Evolutionary conservation across 2,113 vertebrate species (phyloP).

Genomic region (Neofelis nebulosa): DNA sequence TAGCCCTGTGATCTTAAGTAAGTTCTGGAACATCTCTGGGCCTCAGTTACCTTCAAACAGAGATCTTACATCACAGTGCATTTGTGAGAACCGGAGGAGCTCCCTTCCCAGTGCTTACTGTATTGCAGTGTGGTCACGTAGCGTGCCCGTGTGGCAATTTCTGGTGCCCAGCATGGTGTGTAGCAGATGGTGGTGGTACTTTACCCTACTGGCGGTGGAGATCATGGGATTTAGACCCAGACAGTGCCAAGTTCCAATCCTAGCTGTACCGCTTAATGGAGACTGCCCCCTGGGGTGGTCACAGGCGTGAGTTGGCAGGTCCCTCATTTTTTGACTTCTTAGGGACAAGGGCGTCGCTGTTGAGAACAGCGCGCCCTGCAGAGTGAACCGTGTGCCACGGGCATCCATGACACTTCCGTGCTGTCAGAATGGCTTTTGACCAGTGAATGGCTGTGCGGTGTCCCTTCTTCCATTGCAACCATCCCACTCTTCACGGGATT

Average conservation of each 20-base stretch:
- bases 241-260: not conserved
- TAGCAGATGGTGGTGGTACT: not conserved
- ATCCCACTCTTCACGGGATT: not conserved
- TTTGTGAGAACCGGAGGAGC: not conserved
- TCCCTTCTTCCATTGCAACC: not conserved
- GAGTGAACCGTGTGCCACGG: not conserved
- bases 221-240: not conserved
- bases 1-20: too few relatives aligned
- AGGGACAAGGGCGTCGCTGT: not conserved
- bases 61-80: not conserved
- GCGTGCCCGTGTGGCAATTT: not conserved
- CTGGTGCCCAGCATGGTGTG: not conserved
- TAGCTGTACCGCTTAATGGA: not conserved
- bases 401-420: not conserved
- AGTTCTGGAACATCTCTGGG: not conserved
- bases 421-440: not conserved
- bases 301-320: not conserved
- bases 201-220: not conserved
- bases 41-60: slow-evolving; percentile 3
- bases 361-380: not conserved
- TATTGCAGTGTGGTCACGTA: not conserved
- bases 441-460: not conserved
- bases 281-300: not conserved
- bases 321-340: not conserved
- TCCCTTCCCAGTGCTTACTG: rapidly evolving